Evolutionary conservation across 2,888 invertebrate genomes (phyloP).

Genomic region (Stictocephala bisonia): DNA sequence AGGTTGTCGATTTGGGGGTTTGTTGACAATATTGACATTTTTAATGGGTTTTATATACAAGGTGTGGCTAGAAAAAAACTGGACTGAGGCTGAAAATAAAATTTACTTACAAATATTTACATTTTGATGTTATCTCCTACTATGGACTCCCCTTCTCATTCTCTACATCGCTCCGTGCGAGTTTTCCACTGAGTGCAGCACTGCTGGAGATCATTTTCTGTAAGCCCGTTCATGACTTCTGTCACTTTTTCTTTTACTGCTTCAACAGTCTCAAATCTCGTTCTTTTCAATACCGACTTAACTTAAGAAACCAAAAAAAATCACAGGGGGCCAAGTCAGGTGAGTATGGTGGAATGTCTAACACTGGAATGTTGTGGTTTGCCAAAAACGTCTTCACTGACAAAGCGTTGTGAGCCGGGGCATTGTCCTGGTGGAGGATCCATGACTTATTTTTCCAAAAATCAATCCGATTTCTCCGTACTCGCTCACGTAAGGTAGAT

Average conservation of each 20-base stretch:
- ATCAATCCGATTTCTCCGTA: constrained; percentile 55
- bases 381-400: constrained; percentile 54
- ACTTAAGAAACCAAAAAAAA: too few relatives aligned
- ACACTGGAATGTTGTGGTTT: constrained; percentile 52
- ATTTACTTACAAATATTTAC: too few relatives aligned
- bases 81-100: too few relatives aligned
- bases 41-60: too few relatives aligned
- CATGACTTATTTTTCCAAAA: constrained; percentile 54
- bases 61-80: too few relatives aligned
- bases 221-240: constrained; percentile 49
- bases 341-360: too few relatives aligned
- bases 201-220: constrained; percentile 52
- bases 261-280: constrained; percentile 41
- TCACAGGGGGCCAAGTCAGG: too few relatives aligned
- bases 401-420: constrained; percentile 53
- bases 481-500: constrained; percentile 51
- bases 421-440: constrained; percentile 58
- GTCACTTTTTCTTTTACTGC: constrained; percentile 55
- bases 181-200: constrained; percentile 49
- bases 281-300: constrained; percentile 51
- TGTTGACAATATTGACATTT: too few relatives aligned
- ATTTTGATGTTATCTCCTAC: constrained; percentile 5
- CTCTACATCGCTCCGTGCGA: constrained; percentile 19
- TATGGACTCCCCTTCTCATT: constrained; percentile 23
- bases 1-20: too few relatives aligned